Percentiles rank a stretch among this genome's conserved stretches.
Evolutionary conservation across 2,113 vertebrate genomes (phyloP).

Genomic region (Tapirus terrestris): DNA sequence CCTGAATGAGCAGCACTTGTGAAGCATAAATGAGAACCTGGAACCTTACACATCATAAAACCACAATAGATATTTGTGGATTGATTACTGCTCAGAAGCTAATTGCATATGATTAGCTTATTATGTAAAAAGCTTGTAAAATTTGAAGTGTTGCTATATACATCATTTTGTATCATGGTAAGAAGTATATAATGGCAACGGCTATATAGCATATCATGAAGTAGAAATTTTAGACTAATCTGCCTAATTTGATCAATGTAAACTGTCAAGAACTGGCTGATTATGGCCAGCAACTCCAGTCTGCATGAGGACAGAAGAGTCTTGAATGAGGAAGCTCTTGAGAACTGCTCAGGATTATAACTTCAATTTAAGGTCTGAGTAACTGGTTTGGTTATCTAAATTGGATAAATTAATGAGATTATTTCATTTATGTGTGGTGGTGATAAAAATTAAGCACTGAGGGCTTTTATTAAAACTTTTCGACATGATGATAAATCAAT

Average conservation of each 20-base stretch:
- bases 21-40: not conserved
- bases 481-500: slow-evolving; percentile 25
- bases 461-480: slow-evolving; percentile 43
- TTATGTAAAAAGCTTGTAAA: not conserved
- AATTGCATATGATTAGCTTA: not conserved
- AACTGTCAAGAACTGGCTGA: not conserved
- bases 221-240: not conserved
- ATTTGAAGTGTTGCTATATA: not conserved
- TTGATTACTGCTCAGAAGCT: not conserved
- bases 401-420: not conserved
- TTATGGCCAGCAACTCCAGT: not conserved
- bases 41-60: not conserved
- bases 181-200: not conserved
- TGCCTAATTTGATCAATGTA: not conserved
- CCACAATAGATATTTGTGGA: not conserved
- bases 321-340: not conserved
- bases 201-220: not conserved
- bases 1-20: not conserved
- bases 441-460: not conserved
- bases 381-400: not conserved
- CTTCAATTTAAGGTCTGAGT: not conserved
- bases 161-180: not conserved
- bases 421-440: no score
- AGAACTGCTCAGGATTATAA: not conserved
- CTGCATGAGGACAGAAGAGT: not conserved